Evolutionary conservation across 2,113 vertebrate genomes (phyloP).

Genomic region (Dromas ardeola): DNA sequence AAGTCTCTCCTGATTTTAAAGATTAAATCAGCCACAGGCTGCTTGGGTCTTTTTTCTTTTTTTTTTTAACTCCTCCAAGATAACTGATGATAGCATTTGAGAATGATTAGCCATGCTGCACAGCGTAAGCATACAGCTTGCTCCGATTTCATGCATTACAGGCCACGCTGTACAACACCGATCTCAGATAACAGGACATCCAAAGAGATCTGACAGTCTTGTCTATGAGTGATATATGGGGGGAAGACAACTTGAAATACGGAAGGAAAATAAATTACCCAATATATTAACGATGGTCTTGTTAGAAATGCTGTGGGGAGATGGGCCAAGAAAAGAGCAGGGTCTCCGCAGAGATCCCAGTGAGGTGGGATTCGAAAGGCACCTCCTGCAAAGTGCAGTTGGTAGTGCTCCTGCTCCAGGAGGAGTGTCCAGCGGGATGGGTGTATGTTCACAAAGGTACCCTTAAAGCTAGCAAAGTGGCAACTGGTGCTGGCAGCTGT

Average conservation of each 20-base stretch:
- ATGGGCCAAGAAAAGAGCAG: not conserved
- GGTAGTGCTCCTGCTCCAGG: not conserved
- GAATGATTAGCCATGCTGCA: slow-evolving; percentile 33
- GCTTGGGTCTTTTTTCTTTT: not conserved
- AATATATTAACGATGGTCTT: not conserved
- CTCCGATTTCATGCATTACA: slow-evolving; percentile 47
- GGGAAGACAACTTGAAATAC: not conserved
- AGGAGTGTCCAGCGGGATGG: not conserved
- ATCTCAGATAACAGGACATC: slow-evolving; percentile 37
- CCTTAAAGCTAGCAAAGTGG: not conserved
- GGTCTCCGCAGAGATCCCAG: not conserved
- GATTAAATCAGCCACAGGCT: slow-evolving; percentile 60
- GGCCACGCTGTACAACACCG: not conserved
- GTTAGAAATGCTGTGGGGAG: not conserved
- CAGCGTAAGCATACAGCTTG: not conserved
- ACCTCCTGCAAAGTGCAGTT: not conserved
- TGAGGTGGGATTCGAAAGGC: not conserved
- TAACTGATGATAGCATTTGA: slow-evolving; percentile 50
- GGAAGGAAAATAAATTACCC: slow-evolving; percentile 10
- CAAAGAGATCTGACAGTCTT: slow-evolving; percentile 7
- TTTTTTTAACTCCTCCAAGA: slow-evolving; percentile 43
- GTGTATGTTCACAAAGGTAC: not conserved
- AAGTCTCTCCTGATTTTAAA: slow-evolving; percentile 64
- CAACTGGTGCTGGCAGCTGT: not conserved
- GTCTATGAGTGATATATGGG: slow-evolving; percentile 3